Evolutionary conservation across 2,797 vertebrate genomes (phyloP), one percentile per base, ranked within the genome.

Genomic region (Moxostoma hubbsi): DNA sequence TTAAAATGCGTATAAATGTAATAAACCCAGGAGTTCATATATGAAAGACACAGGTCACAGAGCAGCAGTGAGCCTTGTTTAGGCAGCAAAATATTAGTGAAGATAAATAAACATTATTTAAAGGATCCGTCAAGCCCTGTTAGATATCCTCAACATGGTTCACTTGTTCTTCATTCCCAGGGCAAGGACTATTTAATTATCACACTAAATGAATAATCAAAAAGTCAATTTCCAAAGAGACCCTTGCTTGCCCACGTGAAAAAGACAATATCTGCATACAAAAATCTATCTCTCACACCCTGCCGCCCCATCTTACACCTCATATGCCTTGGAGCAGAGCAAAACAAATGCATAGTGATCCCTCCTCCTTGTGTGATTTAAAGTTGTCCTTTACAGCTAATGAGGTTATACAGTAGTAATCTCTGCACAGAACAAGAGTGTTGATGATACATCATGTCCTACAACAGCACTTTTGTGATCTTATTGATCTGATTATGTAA

Each of bases 91-190:
- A 92, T 93, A 89, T 92, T 92, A 92, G 88, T 72, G 75, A 69
- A 90, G 92, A 94, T 94, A 94, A 94, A 94, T 94, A 94, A 94
- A 94, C 93, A 94, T 94, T 92, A 93, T 94, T 94, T 93, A 91
- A 94, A 93, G 93, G 91, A 93, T 91, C 88, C 93, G 93, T 94
- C 94, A 94, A 90, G 88, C 88, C 90, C 89, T 88, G 92, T 94
- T 94, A 94, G 90, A 88, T 85, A 85, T 85, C 86, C 86, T 81
- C 86, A 87, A 87, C 74, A 89, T 92, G 93, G 83, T 93, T 93
- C 93, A 93, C 91, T 94, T 91, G 92, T 91, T 89, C 87, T 69
- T 87, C 88, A 90, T 92, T 94, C 92, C 85, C 89, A 93, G 93
- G 93, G 91, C 88, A 85, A 92, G 85, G 92, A 94, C 93, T 94